Conservation (phyloP, 1,140 invertebrate species). For the Metaphire vulgaris region DNA sequence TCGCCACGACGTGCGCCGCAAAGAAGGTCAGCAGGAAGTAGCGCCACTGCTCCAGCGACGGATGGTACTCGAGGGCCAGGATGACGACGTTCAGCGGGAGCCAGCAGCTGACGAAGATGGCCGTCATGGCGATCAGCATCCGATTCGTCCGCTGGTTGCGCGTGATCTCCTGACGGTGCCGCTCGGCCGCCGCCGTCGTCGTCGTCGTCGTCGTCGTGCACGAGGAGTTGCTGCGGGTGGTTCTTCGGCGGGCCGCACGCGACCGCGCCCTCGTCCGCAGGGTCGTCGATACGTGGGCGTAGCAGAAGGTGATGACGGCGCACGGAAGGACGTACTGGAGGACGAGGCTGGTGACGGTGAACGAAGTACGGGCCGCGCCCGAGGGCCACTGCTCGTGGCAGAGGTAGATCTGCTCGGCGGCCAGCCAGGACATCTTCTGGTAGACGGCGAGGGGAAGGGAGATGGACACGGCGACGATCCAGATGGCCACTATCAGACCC, state of each 20-base stretch:
- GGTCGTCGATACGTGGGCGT: constrained; percentile 79
- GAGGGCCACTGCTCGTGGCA: constrained; percentile 87
- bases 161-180: constrained; percentile 48
- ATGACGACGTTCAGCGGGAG: constrained; percentile 70
- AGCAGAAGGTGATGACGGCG: constrained; percentile 86
- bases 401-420: constrained; percentile 43
- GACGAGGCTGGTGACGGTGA: constrained; percentile 79
- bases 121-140: constrained; percentile 96
- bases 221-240: too few species aligned
- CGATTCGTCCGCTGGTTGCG: constrained; percentile 71
- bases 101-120: constrained; percentile 92
- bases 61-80: constrained; percentile 40
- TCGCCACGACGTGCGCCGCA: constrained; percentile 81
- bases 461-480: constrained; percentile 76
- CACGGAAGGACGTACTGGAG: constrained; percentile 92
- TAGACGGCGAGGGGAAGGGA: constrained; percentile 63
- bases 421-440: constrained; percentile 34
- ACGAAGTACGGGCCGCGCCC: constrained; percentile 61
- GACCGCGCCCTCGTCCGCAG: constrained; percentile 59
- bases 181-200: constrained; percentile 35
- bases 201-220: neutral
- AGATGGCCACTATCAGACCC: constrained; percentile 77
- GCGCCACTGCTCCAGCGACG: constrained; percentile 61
- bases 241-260: constrained; percentile 61
- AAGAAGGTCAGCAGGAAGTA: constrained; percentile 82